phyloP scores from a whole-genome alignment of 2,888 invertebrate species.

The Heliconius aoede region DNA sequence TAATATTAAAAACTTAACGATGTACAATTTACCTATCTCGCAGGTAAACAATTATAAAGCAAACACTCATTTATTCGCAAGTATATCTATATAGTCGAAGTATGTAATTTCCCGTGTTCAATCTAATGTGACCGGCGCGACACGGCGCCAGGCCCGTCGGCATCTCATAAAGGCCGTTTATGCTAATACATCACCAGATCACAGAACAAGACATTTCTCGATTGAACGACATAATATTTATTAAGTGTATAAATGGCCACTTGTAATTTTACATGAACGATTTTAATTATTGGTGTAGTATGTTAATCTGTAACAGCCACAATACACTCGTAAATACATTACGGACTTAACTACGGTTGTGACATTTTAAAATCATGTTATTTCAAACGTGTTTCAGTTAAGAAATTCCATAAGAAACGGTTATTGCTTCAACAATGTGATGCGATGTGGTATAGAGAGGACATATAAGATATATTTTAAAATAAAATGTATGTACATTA shows the following conservation, averaged over 20 bases:
- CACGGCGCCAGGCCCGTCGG: conserved; percentile 75
- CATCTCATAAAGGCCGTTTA: conserved; percentile 74
- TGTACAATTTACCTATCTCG: conserved; percentile 39
- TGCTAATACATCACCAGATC: conserved; percentile 71
- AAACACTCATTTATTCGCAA: conserved; percentile 73
- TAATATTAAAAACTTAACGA: conserved; percentile 22
- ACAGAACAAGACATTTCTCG: conserved; percentile 63
- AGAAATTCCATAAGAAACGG: neutral
- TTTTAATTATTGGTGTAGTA: conserved; percentile 14
- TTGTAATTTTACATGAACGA: conserved; percentile 52
- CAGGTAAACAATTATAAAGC: conserved; percentile 69
- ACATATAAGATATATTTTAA: neutral
- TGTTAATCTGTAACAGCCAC: neutral
- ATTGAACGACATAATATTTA: conserved; percentile 69
- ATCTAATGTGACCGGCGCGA: conserved; percentile 75
- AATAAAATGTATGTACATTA: neutral
- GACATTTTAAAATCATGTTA: conserved; percentile 8
- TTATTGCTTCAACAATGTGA: neutral
- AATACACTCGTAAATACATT: conserved; percentile 3
- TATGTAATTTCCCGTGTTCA: conserved; percentile 77
- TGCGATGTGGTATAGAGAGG: neutral
- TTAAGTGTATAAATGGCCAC: conserved; percentile 68
- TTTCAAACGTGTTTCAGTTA: neutral
- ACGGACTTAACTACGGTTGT: neutral
- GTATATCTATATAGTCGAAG: conserved; percentile 71